These are phyloP conservation scores for Ammodytes marinus DNA, from an alignment of 2,113 vertebrate genomes.

Conservation along the genomic window DNA sequence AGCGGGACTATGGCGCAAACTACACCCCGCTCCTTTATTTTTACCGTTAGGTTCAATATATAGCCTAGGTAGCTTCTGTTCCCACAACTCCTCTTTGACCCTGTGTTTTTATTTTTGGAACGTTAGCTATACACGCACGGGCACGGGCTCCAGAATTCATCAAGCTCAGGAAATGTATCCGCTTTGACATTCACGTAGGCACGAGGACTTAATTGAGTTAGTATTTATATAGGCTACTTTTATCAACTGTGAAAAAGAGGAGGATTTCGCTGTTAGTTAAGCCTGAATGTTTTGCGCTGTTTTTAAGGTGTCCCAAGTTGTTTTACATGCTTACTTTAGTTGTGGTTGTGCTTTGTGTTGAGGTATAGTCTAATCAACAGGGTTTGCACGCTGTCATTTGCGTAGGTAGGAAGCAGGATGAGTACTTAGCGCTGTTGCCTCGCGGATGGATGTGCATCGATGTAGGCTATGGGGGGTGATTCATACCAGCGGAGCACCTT, in stretches of 20 bases:
- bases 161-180: constrained; percentile 13
- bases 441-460: constrained; percentile 49
- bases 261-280: background rate
- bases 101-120: background rate
- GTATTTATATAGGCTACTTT: background rate
- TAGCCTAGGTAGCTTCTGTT: constrained; percentile 1
- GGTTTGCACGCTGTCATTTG: constrained; percentile 50
- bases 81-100: constrained; percentile 38
- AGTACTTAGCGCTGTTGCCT: constrained; percentile 60
- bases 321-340: constrained; percentile 7
- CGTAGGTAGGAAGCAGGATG: constrained; percentile 48
- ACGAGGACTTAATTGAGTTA: background rate
- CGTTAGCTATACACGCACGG: background rate
- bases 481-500: constrained; percentile 35
- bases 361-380: constrained; percentile 6
- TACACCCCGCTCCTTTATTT: background rate
- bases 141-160: background rate
- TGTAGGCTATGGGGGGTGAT: constrained; percentile 60
- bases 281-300: constrained; percentile 5
- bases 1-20: constrained; percentile 64
- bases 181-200: constrained; percentile 1
- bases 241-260: background rate
- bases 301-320: constrained; percentile 19
- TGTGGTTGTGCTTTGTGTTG: constrained; percentile 16
- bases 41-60: constrained; percentile 1